These are phyloP conservation scores for Escarpia spicata DNA, from an alignment of 2,888 invertebrate species.

Conservation along the genomic window DNA sequence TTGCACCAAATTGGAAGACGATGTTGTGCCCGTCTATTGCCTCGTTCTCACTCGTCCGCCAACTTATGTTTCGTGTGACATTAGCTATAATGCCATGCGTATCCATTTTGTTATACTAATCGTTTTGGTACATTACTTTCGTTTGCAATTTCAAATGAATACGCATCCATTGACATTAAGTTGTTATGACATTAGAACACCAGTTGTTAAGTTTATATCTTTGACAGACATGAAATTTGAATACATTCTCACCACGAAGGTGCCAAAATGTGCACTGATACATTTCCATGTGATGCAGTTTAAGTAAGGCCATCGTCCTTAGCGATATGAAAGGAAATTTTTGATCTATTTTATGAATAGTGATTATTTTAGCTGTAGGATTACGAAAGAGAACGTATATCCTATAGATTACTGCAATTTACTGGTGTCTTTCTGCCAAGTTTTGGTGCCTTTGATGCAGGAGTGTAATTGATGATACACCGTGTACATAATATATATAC, in stretches of 20 bases:
- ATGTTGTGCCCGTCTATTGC: background rate
- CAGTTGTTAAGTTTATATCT: background rate
- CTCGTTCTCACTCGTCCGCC: background rate
- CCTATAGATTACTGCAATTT: background rate
- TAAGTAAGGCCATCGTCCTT: background rate
- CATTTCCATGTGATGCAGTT: background rate
- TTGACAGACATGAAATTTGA: background rate
- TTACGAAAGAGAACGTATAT: background rate
- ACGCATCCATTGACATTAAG: background rate
- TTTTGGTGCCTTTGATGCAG: background rate
- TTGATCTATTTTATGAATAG: background rate
- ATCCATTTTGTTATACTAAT: background rate
- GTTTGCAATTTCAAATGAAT: background rate
- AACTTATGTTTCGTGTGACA: background rate
- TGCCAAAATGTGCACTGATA: background rate
- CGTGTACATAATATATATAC: background rate
- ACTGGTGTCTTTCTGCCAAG: background rate
- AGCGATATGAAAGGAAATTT: background rate
- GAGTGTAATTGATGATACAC: background rate
- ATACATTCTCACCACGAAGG: background rate
- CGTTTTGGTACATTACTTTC: background rate
- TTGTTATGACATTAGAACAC: slow-evolving; percentile 10
- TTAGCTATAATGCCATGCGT: background rate
- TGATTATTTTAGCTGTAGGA: background rate
- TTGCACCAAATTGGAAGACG: background rate